Evolutionary conservation across 2,888 invertebrate species (phyloP).

Genomic region (Mayetiola destructor): DNA sequence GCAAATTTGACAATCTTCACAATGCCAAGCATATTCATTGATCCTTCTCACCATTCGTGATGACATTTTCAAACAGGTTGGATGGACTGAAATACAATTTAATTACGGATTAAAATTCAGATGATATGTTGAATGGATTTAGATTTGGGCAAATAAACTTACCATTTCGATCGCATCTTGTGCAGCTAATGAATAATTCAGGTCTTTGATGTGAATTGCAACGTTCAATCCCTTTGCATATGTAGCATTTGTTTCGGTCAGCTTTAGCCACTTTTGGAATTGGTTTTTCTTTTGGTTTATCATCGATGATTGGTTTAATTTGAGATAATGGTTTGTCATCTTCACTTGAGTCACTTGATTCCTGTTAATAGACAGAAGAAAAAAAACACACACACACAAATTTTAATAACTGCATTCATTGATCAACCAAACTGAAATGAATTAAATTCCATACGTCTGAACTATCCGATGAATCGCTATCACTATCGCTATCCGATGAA

Average conservation of each 20-base stretch:
- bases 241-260: slow-evolving; percentile 41
- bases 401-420: neutral
- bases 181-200: slow-evolving; percentile 46
- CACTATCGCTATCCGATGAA: slow-evolving; percentile 29
- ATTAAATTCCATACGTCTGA: slow-evolving; percentile 15
- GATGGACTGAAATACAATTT: slow-evolving; percentile 48
- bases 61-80: slow-evolving; percentile 72
- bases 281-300: slow-evolving; percentile 24
- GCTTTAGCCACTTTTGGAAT: neutral
- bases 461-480: no score
- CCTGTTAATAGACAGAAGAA: slow-evolving; percentile 7
- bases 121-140: neutral
- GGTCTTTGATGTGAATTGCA: slow-evolving; percentile 43
- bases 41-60: slow-evolving; percentile 70
- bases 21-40: slow-evolving; percentile 82
- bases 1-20: slow-evolving; percentile 85
- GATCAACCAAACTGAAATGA: no score
- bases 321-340: slow-evolving; percentile 21
- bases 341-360: slow-evolving; percentile 8
- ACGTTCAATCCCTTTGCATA: slow-evolving; percentile 42
- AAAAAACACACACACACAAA: neutral
- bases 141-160: slow-evolving; percentile 22
- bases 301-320: neutral
- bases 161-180: slow-evolving; percentile 43
- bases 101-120: neutral